Conservation (phyloP, 2,888 invertebrate species). For the Idaea straminata region DNA sequence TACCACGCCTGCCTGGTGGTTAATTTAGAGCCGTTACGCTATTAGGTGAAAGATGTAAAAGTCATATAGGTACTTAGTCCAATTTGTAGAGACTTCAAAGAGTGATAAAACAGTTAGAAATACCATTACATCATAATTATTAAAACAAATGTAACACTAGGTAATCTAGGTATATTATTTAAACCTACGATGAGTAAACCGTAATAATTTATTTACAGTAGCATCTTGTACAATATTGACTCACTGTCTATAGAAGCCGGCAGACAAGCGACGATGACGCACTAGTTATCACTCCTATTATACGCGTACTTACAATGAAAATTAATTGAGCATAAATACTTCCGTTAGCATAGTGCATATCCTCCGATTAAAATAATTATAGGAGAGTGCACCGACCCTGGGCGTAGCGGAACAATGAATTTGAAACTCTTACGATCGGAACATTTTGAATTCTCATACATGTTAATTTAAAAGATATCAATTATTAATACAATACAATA, state of each 20-base stretch:
- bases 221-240: background rate
- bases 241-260: background rate
- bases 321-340: conserved; percentile 20
- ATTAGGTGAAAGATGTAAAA: background rate
- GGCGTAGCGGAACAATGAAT: conserved; percentile 15
- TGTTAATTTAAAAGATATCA: conserved; percentile 2
- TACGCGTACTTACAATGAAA: background rate
- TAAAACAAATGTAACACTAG: background rate
- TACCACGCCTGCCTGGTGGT: no score
- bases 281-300: background rate
- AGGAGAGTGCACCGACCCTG: conserved; percentile 19
- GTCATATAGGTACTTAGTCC: no score
- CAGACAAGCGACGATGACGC: conserved; percentile 8
- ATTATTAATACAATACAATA: no score
- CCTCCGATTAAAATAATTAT: conserved; percentile 17
- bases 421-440: conserved; percentile 15
- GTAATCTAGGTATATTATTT: background rate
- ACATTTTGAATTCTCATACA: conserved; percentile 4
- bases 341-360: conserved; percentile 15
- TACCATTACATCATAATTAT: background rate
- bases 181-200: background rate
- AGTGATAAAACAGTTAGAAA: background rate
- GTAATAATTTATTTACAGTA: background rate
- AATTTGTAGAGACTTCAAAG: background rate
- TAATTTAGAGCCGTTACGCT: background rate